Evolutionary conservation across 1,140 invertebrate species (phyloP), one percentile per base, ranked within the genome.

Genomic region (Aphelenchoides fujianensis): DNA sequence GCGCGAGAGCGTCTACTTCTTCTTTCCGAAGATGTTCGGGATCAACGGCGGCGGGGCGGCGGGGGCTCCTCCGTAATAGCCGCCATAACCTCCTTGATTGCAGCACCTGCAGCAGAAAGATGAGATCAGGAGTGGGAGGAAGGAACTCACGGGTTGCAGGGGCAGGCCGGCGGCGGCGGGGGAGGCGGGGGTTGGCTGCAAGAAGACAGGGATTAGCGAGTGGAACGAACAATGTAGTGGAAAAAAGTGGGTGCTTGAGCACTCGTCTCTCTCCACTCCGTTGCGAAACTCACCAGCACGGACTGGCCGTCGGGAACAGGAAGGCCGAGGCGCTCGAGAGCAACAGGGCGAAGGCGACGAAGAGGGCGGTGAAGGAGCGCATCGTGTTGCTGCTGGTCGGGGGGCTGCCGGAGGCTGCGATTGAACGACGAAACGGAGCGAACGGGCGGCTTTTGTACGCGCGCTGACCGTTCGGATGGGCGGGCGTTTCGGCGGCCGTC

Each of bases 11-110:
- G 12, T 48, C 12, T 12, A 12, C 23, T 48, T 12, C 23, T 59
- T 59, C 55, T 59, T 59, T 59, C 55, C 55, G 55, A 59, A 59
- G 55, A 59, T 7, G 55, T 59, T 59, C 5, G 55, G 55, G 55
- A 23, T 23, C 5, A 23, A 23, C 23, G 55, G 55, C 23, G 55
- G 55, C 7, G 55, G 55, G 34, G 23, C 41, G 41, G 41, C 41
- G 12, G 41, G 41, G 23, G 41, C 41, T 27, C 55, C 23, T 5
- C 55, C 55, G 19, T 59, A 59, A 23, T 59, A 59, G 55, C 55
- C 55, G 19, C 55, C 55, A 19, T 59, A 59, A 23, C 41, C 23
- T 59, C 27, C 5, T 59, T 59, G 55, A 7, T 5, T 7, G 34
- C 55, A 59, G 55, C 55, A 59, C 5, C 27, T n/a, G n/a, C n/a